Evolutionary conservation across 2,797 vertebrate genomes (phyloP).

Genomic region (Cyprinella venusta): DNA sequence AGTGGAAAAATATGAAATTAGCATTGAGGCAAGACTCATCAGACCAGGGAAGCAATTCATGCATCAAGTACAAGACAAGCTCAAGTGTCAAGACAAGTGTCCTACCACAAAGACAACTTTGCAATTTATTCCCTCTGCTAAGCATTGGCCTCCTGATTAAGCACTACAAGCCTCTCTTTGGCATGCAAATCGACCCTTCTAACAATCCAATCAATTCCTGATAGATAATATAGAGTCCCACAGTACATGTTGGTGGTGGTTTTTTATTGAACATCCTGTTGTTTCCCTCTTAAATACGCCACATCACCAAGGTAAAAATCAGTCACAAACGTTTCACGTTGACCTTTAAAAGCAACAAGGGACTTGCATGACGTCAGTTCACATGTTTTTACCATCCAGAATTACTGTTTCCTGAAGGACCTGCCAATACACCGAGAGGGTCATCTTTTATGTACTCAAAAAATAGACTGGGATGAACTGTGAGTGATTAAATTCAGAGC

Average conservation of each 20-base stretch:
- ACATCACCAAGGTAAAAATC: background rate
- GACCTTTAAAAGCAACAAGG: background rate
- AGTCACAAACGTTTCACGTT: background rate
- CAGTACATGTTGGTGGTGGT: no score
- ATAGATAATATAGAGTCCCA: no score
- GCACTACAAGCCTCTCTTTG: background rate
- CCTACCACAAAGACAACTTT: slow-evolving; percentile 7
- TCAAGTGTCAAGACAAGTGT: slow-evolving; percentile 21
- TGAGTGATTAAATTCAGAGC: slow-evolving; percentile 12
- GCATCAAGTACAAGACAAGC: slow-evolving; percentile 28
- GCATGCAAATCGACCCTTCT: background rate
- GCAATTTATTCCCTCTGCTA: background rate
- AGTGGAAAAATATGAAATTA: slow-evolving; percentile 65
- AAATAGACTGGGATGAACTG: background rate
- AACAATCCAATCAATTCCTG: background rate
- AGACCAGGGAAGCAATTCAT: slow-evolving; percentile 39
- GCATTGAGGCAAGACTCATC: slow-evolving; percentile 18
- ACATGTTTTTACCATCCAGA: background rate
- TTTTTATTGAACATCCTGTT: background rate
- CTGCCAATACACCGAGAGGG: background rate
- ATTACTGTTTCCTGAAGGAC: background rate
- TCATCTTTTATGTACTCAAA: background rate
- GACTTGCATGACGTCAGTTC: background rate
- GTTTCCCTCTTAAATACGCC: background rate
- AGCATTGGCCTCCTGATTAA: background rate